Conservation (phyloP, 2,888 invertebrate genomes). For the Halictus quadricinctus region DNA sequence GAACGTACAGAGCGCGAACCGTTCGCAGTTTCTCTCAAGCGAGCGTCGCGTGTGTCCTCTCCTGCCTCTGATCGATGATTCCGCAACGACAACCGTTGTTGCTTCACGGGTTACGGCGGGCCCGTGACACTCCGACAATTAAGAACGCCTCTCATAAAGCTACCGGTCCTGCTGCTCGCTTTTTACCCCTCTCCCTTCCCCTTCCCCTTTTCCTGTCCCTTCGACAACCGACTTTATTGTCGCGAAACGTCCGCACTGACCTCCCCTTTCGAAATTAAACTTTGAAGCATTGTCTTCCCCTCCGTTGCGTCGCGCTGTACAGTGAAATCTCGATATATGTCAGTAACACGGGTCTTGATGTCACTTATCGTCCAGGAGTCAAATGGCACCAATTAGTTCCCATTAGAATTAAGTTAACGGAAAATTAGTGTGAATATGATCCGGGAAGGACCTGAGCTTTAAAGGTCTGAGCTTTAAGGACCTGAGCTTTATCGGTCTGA, state of each 20-base stretch:
- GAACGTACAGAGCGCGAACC: conserved; percentile 65
- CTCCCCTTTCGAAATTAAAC: conserved; percentile 40
- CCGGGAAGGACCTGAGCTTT: too few relatives aligned
- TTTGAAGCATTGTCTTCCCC: conserved; percentile 30
- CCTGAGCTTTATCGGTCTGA: too few relatives aligned
- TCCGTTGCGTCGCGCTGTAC: too few relatives aligned
- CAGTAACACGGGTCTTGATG: too few relatives aligned
- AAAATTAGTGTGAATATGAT: too few relatives aligned
- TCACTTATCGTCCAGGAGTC: too few relatives aligned
- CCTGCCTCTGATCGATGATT: conserved; percentile 67
- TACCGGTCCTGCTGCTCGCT: background rate
- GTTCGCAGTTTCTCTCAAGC: conserved; percentile 67
- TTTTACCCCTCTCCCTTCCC: background rate
- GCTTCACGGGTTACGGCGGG: conserved; percentile 43
- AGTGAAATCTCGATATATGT: too few relatives aligned
- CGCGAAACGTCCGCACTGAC: conserved; percentile 16
- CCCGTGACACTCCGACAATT: conserved; percentile 56
- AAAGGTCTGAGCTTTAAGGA: too few relatives aligned
- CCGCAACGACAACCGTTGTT: conserved; percentile 58
- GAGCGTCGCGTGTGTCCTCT: conserved; percentile 23
- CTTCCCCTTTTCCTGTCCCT: background rate
- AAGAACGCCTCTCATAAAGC: conserved; percentile 57
- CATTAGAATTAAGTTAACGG: too few relatives aligned
- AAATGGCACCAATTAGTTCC: too few relatives aligned
- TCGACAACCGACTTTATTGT: conserved; percentile 7